A percentile compares a stretch with the other conserved stretches of the same genome.
Evolutionary conservation across 1,140 invertebrate species (phyloP).

Genomic region (Habropoda laboriosa): DNA sequence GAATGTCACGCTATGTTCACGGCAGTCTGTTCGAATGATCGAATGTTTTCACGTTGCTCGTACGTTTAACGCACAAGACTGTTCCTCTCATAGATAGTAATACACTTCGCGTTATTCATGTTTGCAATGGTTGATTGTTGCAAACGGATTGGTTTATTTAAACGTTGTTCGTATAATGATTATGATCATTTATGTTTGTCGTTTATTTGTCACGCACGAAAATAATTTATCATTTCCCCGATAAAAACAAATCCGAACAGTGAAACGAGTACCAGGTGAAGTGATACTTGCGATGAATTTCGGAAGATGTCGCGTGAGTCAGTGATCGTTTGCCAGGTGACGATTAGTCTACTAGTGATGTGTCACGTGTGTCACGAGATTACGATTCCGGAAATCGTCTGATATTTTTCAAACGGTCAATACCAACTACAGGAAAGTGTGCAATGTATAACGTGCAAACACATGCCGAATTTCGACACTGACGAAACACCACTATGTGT

Average conservation of each 20-base stretch:
- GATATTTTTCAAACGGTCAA: slow-evolving; percentile 35
- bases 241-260: too few species aligned
- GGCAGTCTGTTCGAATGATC: not conserved
- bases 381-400: not conserved
- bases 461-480: slow-evolving; percentile 14
- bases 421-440: not conserved
- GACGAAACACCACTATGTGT: too few species aligned
- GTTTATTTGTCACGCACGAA: not conserved
- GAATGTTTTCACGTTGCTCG: slow-evolving; percentile 24
- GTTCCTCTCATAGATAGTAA: not conserved
- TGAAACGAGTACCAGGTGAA: not conserved
- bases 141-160: not conserved
- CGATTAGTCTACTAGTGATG: not conserved
- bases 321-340: slow-evolving; percentile 23
- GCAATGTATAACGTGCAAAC: slow-evolving; percentile 9
- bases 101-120: not conserved
- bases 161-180: not conserved
- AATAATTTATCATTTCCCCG: not conserved
- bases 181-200: not conserved
- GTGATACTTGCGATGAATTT: slow-evolving; percentile 15
- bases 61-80: not conserved
- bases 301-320: slow-evolving; percentile 55
- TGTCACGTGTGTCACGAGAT: slow-evolving; percentile 46
- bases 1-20: slow-evolving; percentile 27
- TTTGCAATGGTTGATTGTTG: not conserved